phyloP scores from a whole-genome alignment of 2,888 invertebrate species.

The Ennomos quercinarius region DNA sequence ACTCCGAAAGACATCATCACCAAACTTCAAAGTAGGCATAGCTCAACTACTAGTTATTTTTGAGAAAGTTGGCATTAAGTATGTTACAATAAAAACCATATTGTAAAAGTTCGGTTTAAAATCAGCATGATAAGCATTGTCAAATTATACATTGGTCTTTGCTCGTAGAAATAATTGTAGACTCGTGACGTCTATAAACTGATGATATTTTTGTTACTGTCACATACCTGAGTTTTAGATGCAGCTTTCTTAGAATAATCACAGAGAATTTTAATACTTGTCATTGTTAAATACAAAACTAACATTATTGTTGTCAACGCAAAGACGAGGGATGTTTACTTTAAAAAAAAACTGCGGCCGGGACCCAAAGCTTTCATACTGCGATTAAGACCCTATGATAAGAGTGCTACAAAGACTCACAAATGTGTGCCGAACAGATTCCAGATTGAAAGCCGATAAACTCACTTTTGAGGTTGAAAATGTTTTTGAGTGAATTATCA shows the following conservation, averaged over 20 bases:
- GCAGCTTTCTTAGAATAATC: constrained; percentile 15
- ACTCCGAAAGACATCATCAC: too few relatives aligned
- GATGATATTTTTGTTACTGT: too few relatives aligned
- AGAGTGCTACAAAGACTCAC: constrained; percentile 69
- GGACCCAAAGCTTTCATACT: constrained; percentile 67
- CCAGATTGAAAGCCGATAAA: constrained; percentile 81
- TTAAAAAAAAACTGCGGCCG: constrained; percentile 65
- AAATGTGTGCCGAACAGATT: constrained; percentile 83
- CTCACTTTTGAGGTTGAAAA: constrained; percentile 72
- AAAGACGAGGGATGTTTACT: constrained; percentile 65
- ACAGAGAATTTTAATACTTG: constrained; percentile 19
- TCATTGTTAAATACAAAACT: constrained; percentile 28
- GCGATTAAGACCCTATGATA: constrained; percentile 76
- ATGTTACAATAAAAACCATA: too few relatives aligned
- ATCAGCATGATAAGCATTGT: too few relatives aligned
- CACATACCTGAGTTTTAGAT: too few relatives aligned
- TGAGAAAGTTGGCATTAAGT: too few relatives aligned
- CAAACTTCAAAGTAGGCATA: too few relatives aligned
- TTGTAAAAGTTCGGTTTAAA: too few relatives aligned
- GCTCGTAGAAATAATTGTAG: too few relatives aligned
- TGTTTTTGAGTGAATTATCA: constrained; percentile 68
- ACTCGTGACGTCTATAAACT: too few relatives aligned
- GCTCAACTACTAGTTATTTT: too few relatives aligned
- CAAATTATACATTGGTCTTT: too few relatives aligned
- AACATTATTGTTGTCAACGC: constrained; percentile 44